Evolutionary conservation across 2,113 vertebrate species (phyloP), one percentile per base, ranked within the genome.

Genomic region (Chauna torquata): DNA sequence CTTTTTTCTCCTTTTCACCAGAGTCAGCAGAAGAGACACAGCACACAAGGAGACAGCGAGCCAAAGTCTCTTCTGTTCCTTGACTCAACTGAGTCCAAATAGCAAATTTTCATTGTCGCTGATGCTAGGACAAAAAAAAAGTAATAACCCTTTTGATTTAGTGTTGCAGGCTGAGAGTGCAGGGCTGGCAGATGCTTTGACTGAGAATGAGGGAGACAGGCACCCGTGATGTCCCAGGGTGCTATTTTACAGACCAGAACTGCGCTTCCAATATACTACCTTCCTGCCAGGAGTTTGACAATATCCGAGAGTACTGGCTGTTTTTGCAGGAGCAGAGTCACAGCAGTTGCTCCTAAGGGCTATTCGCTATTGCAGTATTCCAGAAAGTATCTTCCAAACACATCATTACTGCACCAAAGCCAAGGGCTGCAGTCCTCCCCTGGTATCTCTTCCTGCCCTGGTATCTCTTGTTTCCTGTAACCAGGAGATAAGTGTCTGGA

Each of bases 181-280:
- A 38, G 36, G 34, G 12, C 45, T 86, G 58, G 54, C 75, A 70
- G 34, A 40, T 34, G 13, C 62, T 90, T 70, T 92, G 54, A 62
- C 12, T 69, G 27, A 40, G 38, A 69, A 57, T 49, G 52, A 64
- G 68, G 42, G 74, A 0, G 3, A 34, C 9, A 64, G 55, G n/a
- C 28, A 75, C 28, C 38, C 0, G 0, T n/a, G 30, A 30, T 45
- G 20, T 84, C 38, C 15, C 44, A 74, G 18, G 62, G 17, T 74
- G 47, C 75, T 24, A 15, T 49, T 50, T 80, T 92, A 69, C 32
- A 77, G 50, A 55, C 38, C 57, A 64, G 78, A 68, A 32, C 32
- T 6, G 1, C 36, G 23, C n/a, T 89, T 95, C 25, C 17, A 64
- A 75, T 75, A 22, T 36, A 30, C 1, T 65, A 16, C 54, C 36